Base-by-base conservation (phyloP, 2,113 vertebrate genomes). In the Ptychochromis oligacanthus region DNA sequence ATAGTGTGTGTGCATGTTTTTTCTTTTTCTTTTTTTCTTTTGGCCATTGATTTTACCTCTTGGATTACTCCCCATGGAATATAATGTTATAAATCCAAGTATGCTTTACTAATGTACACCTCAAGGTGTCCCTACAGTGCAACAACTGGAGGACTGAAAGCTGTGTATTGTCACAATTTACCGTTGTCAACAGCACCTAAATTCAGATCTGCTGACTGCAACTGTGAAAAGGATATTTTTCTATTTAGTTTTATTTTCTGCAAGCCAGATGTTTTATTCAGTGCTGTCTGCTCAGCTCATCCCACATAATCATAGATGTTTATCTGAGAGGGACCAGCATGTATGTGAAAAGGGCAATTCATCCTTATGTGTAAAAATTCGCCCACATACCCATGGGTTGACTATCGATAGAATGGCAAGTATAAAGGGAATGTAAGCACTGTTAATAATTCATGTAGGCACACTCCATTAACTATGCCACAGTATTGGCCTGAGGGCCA, bases 401-500 rank as follows among this genome's bases (percentile, higher is more conserved):
- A 90, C 91, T 89, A 93, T 94, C 89, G 83, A 94, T 91, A 92
- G 75, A 80, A 85, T 93, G 88, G 88, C 74, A 80, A 91, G 90
- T 81, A 93, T 89, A 92, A 91, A 92, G 87, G 85, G 83, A 93
- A 92, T 61, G 81, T 91, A 92, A 94, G 91, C 90, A 89, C 61
- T 75, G 87, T 94, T 91, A 94, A 95, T 95, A 94, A 94, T 95
- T 92, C 79, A 94, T 94, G 89, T 84, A 87, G 86, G 92, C 85
- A 40, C 89, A 89, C 88, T 94, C 93, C 88, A 91, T 95, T 94
- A 94, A 93, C 85, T 87, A 92, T 92, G 86, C 87, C 88, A 86
- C 77, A 77, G 89, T 65, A 83, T 52, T 65, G 90, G 88, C 90
- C 90, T 89, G 36, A 88, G 83, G 89, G 92, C 77, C 83, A 86